A percentile compares a stretch with the other conserved stretches of the same genome.
phyloP scores from a whole-genome alignment of 2,113 vertebrate species.

The Onychostruthus taczanowskii region DNA sequence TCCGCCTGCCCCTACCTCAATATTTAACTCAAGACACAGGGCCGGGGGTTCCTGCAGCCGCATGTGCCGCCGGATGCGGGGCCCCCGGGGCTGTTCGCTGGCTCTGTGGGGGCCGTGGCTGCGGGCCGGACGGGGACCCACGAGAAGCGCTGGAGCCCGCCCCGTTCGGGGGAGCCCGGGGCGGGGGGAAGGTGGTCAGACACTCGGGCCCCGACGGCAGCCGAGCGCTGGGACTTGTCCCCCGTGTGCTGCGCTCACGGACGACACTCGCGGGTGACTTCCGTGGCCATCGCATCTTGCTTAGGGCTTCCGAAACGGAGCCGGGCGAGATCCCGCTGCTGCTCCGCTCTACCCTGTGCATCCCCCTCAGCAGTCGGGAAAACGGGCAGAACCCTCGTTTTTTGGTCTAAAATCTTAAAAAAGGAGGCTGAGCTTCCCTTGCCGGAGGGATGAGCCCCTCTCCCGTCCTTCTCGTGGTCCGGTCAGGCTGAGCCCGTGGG shows the following conservation, averaged over 20 bases:
- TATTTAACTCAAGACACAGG: background rate
- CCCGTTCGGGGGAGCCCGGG: background rate
- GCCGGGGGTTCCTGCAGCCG: background rate
- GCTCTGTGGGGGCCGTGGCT: background rate
- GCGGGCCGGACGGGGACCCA: background rate
- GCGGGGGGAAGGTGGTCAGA: accelerated
- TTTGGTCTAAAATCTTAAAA: background rate
- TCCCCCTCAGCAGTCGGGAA: background rate
- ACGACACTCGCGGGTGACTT: background rate
- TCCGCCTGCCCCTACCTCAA: background rate
- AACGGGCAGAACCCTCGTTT: background rate
- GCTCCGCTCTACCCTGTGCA: background rate
- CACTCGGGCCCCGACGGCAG: too few relatives aligned
- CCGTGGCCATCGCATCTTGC: background rate
- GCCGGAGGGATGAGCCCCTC: background rate
- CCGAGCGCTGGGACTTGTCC: background rate
- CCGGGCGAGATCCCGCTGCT: background rate
- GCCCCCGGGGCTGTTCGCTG: background rate
- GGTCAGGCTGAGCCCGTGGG: background rate
- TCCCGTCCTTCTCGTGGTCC: background rate
- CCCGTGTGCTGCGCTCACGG: background rate
- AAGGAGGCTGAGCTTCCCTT: too few relatives aligned
- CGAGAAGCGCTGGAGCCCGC: background rate
- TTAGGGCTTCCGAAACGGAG: too few relatives aligned
- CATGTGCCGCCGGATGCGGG: background rate